Percentiles rank a stretch among this genome's conserved stretches.
Evolutionary conservation across 2,113 vertebrate genomes (phyloP).

Genomic region (Alouatta palliata): DNA sequence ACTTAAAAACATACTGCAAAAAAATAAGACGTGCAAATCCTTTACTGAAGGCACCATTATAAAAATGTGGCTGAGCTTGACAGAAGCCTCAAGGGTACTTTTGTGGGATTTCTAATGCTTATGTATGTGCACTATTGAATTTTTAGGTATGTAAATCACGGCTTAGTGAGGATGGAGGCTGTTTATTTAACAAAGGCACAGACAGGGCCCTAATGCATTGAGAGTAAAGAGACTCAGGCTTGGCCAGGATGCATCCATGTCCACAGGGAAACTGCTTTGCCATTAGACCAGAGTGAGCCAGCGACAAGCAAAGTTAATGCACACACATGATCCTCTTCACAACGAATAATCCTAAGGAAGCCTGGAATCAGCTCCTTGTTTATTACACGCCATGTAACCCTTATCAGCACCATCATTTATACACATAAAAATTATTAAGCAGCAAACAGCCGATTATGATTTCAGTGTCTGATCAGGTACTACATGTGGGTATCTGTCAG

Average conservation of each 20-base stretch:
- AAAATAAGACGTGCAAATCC: background rate
- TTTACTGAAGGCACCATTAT: constrained; percentile 26
- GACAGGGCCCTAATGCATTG: background rate
- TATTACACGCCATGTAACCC: background rate
- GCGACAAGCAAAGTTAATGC: fast-evolving
- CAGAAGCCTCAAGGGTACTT: constrained; percentile 54
- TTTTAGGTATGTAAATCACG: constrained; percentile 63
- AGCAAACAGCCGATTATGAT: background rate
- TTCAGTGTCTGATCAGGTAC: no score
- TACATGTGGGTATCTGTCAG: fast-evolving
- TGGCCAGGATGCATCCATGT: background rate
- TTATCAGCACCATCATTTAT: background rate
- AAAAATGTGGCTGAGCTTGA: constrained; percentile 7
- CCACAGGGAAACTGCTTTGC: fast-evolving
- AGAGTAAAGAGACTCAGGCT: background rate
- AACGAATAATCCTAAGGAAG: fast-evolving
- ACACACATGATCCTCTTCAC: background rate
- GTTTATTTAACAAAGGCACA: constrained; percentile 57
- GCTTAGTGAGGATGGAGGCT: constrained; percentile 10
- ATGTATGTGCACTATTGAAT: background rate
- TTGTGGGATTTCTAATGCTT: background rate
- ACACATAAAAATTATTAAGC: background rate
- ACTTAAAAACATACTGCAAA: background rate
- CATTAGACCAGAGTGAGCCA: background rate
- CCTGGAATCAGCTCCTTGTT: constrained; percentile 27